Evolutionary conservation across 1,140 invertebrate species (phyloP).

Genomic region (Mactra quadrangularis): DNA sequence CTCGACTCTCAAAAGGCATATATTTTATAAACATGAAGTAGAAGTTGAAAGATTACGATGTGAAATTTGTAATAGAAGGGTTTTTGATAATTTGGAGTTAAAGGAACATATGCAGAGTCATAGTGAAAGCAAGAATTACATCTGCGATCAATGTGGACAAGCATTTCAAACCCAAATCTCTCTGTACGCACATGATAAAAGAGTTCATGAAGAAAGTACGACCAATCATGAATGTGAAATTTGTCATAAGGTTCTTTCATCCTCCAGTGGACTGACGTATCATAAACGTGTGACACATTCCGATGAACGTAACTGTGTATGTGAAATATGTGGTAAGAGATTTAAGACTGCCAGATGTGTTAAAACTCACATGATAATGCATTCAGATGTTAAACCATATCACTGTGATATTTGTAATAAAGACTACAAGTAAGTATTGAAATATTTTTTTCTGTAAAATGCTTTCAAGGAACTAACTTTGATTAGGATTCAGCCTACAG

Average conservation of each 20-base stretch:
- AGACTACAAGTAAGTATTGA: slow-evolving; percentile 36
- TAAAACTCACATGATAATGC: slow-evolving; percentile 3
- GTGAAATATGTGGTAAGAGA: slow-evolving; percentile 17
- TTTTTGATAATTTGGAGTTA: slow-evolving; percentile 3
- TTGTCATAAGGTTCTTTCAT: background rate
- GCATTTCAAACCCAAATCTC: background rate
- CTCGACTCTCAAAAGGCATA: background rate
- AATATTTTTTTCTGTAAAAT: too few relatives aligned
- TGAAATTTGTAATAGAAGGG: slow-evolving; percentile 1
- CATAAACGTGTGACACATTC: slow-evolving; percentile 6
- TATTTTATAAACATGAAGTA: slow-evolving; percentile 20
- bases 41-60: background rate
- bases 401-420: slow-evolving; percentile 25
- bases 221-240: background rate
- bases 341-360: slow-evolving; percentile 1
- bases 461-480: too few relatives aligned
- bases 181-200: slow-evolving; percentile 6
- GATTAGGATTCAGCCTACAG: too few relatives aligned
- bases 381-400: slow-evolving; percentile 15
- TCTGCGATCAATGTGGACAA: slow-evolving; percentile 4
- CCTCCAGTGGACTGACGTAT: background rate
- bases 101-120: background rate
- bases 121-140: background rate
- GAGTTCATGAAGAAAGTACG: background rate
- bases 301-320: background rate